Conservation (phyloP, 2,888 invertebrate genomes). For the Odontocolon sp. region DNA sequence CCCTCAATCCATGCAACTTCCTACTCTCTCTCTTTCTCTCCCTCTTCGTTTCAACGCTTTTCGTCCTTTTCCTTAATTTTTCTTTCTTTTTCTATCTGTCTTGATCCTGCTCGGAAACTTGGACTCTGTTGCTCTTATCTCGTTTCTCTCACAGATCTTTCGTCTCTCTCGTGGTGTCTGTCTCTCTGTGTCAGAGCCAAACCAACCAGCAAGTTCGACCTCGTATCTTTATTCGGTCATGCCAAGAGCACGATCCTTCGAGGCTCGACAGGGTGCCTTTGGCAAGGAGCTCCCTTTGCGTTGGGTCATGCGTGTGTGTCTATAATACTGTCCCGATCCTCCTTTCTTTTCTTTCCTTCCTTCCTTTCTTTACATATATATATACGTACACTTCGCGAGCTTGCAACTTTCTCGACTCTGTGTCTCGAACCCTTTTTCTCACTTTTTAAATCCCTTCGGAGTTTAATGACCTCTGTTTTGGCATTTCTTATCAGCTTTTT, state of each 20-base stretch:
- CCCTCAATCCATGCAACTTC: constrained; percentile 52
- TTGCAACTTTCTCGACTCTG: no score
- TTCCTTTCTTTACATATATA: constrained; percentile 10
- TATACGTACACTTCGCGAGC: no score
- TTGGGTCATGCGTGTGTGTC: constrained; percentile 29
- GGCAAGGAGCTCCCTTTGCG: constrained; percentile 56
- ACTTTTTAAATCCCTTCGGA: no score
- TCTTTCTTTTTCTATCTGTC: constrained; percentile 13
- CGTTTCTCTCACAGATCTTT: neutral
- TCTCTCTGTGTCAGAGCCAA: constrained; percentile 40
- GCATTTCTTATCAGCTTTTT: no score
- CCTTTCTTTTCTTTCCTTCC: neutral
- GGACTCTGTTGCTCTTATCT: constrained; percentile 10
- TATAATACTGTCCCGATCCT: constrained; percentile 1
- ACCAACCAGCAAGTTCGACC: constrained; percentile 63
- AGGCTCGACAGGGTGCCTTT: constrained; percentile 64
- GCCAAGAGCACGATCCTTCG: constrained; percentile 62
- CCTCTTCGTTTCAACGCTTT: constrained; percentile 21
- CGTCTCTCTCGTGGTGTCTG: neutral
- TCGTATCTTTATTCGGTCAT: constrained; percentile 73
- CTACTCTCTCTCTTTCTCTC: constrained; percentile 41
- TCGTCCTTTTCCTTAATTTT: constrained; percentile 32
- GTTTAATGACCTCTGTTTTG: no score
- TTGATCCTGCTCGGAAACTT: constrained; percentile 4
- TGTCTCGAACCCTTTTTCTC: no score